Evolutionary conservation across 2,797 vertebrate genomes (phyloP), one percentile per base, ranked within the genome.

Genomic region (Etheostoma perlongum): DNA sequence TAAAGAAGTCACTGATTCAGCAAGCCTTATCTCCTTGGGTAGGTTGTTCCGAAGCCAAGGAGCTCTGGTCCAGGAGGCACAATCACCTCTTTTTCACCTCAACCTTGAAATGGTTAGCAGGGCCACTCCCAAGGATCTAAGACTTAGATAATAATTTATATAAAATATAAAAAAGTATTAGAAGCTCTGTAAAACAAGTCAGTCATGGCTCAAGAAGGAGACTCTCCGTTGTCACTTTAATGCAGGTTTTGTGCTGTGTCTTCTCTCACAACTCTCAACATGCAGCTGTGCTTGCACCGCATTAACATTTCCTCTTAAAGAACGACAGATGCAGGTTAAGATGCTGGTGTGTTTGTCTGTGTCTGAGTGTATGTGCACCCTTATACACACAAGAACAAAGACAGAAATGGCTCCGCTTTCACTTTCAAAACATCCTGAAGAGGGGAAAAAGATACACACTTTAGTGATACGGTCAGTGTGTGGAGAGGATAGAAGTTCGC

Each of bases 391-490:
- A 1, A 60, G 59, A 44, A 72, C 21, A 63, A 58, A 77, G 61
- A 57, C n/a, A 61, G 36, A 63, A 57, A 54, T 42, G 53, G 51
- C 74, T 85, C 67, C n/a, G 55, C 72, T 90, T 91, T 89, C 73
- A 59, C 85, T 91, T 80, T 90, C 67, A 76, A 84, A 91, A 91
- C 90, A 89, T 89, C 89, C 89, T 86, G 91, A 68, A 55, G 74
- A 76, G 76, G 72, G 81, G 80, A 81, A 85, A 70, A 4, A 46
- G 76, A 81, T 64, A 78, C 81, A 87, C 5, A 72, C 14, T 74
- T 64, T 2, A 51, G 76, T 53, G 69, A 44, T 61, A 27, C 64
- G 61, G 63, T 74, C 66, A 71, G 76, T 12, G 62, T 72, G 69
- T 27, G 33, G 0, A 40, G 44, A 9, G n/a, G 65, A 36, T 19